phyloP scores from a whole-genome alignment of 2,113 vertebrate species.

The Ailurus styani region DNA sequence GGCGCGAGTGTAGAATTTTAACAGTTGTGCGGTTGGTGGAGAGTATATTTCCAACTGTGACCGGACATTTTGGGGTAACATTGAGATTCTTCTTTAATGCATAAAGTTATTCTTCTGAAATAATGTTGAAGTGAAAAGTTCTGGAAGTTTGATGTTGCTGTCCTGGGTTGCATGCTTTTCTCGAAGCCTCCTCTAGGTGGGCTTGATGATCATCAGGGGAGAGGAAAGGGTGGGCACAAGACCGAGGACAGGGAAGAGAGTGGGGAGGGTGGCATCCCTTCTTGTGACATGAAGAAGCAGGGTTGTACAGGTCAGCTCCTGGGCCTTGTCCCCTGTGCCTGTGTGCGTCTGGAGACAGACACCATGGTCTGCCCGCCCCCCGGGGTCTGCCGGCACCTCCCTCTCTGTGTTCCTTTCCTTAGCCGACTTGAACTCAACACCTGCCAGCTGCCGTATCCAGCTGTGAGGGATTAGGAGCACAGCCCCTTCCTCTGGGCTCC shows the following conservation, averaged over 20 bases:
- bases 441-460: background rate
- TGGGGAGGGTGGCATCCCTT: too few relatives aligned
- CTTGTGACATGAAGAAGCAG: background rate
- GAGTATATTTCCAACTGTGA: background rate
- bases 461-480: background rate
- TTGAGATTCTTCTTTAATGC: background rate
- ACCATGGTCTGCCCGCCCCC: background rate
- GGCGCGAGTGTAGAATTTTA: rapidly evolving
- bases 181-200: background rate
- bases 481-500: background rate
- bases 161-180: background rate
- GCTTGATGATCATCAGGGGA: background rate
- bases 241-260: rapidly evolving
- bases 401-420: too few relatives aligned
- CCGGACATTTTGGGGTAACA: background rate
- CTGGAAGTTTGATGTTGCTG: background rate
- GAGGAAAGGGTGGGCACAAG: too few relatives aligned
- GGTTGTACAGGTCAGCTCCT: background rate
- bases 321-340: background rate
- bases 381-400: too few relatives aligned
- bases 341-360: background rate
- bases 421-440: background rate
- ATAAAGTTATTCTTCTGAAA: background rate
- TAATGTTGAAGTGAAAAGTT: background rate
- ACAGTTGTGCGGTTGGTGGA: background rate